phyloP scores from a whole-genome alignment of 2,888 invertebrate species.

The Apoderus coryli region DNA sequence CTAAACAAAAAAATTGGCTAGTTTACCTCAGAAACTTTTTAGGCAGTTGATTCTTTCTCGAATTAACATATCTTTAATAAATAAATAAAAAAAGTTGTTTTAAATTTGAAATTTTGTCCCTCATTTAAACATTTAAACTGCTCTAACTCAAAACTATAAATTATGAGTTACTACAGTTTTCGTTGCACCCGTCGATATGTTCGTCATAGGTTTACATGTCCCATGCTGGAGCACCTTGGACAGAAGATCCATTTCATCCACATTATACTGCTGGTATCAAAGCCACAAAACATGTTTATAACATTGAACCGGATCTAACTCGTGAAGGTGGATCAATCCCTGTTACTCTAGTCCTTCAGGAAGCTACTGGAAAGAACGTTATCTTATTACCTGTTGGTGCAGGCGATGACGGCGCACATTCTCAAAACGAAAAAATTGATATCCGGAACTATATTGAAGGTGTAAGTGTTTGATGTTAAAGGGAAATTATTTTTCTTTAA shows the following conservation, averaged over 20 bases:
- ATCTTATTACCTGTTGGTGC: constrained; percentile 89
- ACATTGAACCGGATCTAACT: constrained; percentile 30
- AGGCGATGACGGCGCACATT: constrained; percentile 95
- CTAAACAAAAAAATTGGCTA: too few relatives aligned
- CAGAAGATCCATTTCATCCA: constrained; percentile 80
- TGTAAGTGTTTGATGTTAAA: constrained; percentile 7
- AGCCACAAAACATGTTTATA: constrained; percentile 73
- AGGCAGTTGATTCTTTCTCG: too few relatives aligned
- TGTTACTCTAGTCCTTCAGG: constrained; percentile 83
- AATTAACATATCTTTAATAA: too few relatives aligned
- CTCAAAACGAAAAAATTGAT: constrained; percentile 95
- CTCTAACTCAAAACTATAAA: too few relatives aligned
- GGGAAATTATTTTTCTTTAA: too few relatives aligned
- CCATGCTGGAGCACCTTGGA: constrained; percentile 76
- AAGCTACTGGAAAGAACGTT: constrained; percentile 85
- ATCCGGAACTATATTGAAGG: constrained; percentile 86
- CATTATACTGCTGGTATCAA: constrained; percentile 80
- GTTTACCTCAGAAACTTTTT: too few relatives aligned
- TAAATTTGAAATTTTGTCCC: too few relatives aligned
- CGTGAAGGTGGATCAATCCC: constrained; percentile 83
- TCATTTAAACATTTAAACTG: too few relatives aligned
- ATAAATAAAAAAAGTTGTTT: too few relatives aligned
- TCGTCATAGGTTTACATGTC: constrained; percentile 20
- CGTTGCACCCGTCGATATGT: too few relatives aligned
- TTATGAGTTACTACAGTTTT: too few relatives aligned